Evolutionary conservation across 2,113 vertebrate species (phyloP), one percentile per base, ranked within the genome.

Genomic region (Serinus canaria): DNA sequence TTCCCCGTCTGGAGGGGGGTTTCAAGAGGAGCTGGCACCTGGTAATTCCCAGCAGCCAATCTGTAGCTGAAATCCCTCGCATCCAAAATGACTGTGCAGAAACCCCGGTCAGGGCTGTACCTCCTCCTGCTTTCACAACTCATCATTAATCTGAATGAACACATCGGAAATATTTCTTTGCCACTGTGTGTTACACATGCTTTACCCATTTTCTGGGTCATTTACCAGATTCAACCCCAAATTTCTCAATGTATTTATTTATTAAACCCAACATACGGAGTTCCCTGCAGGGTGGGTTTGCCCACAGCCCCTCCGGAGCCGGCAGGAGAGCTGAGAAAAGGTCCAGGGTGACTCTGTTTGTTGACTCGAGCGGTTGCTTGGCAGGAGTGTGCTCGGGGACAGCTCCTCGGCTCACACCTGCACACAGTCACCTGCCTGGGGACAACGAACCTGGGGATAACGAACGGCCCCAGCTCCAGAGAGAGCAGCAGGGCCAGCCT

Each of bases 181-280:
- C 24, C 25, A 2, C 19, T 19, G 24, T n/a, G 27, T 16, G 0
- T 46, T 11, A 43, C 41, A 12, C 33, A 8, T 12, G 16, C 16
- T 11, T 9, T 22, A 4, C 0, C 0, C 7, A 5, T 55, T 76
- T 79, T 46, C 31, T 35, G 37, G 37, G 28, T 18, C 22, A 8
- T 59, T 83, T 17, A 30, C 30, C 49, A 22, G n/a, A 58, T 27
- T 50, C 72, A 60, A 9, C 4, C 33, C 10, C 52, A 11, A 11
- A 21, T 52, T 83, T 68, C 63, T 39, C 20, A 2, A 2, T 4
- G 1, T 4, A 2, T 22, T 49, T 23, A 28, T 22, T 67, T 18
- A 37, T 23, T 2, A 2, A 37, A 6, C 21, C 18, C 13, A 23
- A 3, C 31, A 24, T 9, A 0, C 2, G 0, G 27, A 12, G 25